phyloP scores from a whole-genome alignment of 1,140 invertebrate genomes.

The Cyrtorhinus lividipennis region DNA sequence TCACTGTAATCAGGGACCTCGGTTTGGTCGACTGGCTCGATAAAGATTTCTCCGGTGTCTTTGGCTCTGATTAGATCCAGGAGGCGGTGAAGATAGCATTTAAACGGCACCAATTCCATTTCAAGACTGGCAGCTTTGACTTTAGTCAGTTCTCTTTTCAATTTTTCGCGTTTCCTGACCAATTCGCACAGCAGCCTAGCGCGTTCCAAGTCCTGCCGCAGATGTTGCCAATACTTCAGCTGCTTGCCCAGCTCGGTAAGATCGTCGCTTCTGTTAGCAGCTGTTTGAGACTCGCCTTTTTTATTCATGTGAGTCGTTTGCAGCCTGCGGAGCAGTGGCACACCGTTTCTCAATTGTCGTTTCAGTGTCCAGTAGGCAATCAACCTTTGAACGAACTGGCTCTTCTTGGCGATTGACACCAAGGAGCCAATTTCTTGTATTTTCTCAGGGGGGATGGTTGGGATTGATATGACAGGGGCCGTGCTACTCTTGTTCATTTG shows the following conservation, averaged over 20 bases:
- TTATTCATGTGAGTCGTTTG: constrained; percentile 43
- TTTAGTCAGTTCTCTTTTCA: constrained; percentile 78
- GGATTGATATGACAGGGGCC: constrained; percentile 81
- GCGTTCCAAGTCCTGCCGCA: constrained; percentile 87
- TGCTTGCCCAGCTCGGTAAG: constrained; percentile 59
- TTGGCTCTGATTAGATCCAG: constrained; percentile 60
- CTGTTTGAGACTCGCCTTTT: constrained; percentile 23
- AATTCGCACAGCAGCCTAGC: constrained; percentile 85
- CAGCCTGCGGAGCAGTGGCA: constrained; percentile 74
- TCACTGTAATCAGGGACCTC: constrained; percentile 89
- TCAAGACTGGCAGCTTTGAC: constrained; percentile 63
- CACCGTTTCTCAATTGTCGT: constrained; percentile 87
- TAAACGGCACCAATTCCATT: constrained; percentile 66
- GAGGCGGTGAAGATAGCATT: constrained; percentile 56
- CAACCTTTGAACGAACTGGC: constrained; percentile 73
- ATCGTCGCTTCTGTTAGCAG: constrained; percentile 25
- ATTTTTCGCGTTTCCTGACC: constrained; percentile 85
- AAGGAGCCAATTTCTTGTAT: constrained; percentile 68
- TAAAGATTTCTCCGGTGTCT: constrained; percentile 79
- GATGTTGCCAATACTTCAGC: constrained; percentile 85
- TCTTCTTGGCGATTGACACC: constrained; percentile 56
- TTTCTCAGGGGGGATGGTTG: constrained; percentile 79
- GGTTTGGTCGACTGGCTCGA: constrained; percentile 75
- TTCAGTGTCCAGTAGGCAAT: constrained; percentile 92
- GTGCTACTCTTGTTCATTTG: constrained; percentile 74